Conservation (phyloP, 2,113 vertebrate genomes). For the Cyprinodon brontotheroides region DNA sequence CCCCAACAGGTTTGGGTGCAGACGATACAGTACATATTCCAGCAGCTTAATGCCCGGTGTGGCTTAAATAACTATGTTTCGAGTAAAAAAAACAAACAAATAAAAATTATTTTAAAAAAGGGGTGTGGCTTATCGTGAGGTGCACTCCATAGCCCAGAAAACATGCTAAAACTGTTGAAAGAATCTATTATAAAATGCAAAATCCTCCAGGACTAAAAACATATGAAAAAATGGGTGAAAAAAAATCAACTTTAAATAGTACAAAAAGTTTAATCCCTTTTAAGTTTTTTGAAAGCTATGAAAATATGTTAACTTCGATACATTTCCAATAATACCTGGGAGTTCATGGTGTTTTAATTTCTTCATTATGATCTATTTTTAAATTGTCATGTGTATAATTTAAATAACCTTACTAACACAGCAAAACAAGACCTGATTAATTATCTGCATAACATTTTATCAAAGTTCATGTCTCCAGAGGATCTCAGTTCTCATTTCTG, state of each 20-base stretch:
- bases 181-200: too few relatives aligned
- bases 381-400: background rate
- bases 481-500: slow-evolving; percentile 43
- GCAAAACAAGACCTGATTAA: slow-evolving; percentile 25
- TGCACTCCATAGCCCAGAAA: too few relatives aligned
- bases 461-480: slow-evolving; percentile 37
- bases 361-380: background rate
- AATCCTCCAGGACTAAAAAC: too few relatives aligned
- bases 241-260: background rate
- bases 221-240: background rate
- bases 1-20: too few relatives aligned
- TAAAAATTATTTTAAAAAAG: too few relatives aligned
- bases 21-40: too few relatives aligned
- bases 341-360: background rate
- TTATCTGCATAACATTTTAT: slow-evolving; percentile 52
- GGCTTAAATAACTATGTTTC: too few relatives aligned
- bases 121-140: too few relatives aligned
- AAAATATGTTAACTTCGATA: background rate
- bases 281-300: background rate
- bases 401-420: background rate
- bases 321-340: background rate
- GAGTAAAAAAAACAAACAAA: too few relatives aligned
- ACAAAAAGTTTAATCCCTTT: background rate
- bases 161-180: too few relatives aligned
- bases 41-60: too few relatives aligned